Evolutionary conservation across 2,888 invertebrate species (phyloP), one percentile per base, ranked within the genome.

Genomic region (Stenurella melanura): DNA sequence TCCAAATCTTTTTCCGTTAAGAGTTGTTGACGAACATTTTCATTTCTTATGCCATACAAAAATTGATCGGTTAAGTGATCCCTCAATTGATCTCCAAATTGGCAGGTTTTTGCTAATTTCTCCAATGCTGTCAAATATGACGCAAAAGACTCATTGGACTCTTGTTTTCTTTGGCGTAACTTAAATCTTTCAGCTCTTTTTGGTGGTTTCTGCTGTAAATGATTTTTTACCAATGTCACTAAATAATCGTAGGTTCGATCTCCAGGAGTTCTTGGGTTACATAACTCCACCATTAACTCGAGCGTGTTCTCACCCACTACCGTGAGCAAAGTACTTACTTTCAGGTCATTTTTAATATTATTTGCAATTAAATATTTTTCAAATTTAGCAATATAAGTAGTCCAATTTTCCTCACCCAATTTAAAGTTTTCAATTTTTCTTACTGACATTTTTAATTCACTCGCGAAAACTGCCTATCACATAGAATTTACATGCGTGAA

Each of bases 331-430:
- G 42, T 61, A 56, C 26, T 26, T 57, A 57, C 70, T 42, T 75
- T 70, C 30, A 56, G 63, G 12, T 63, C 64, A 7, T 42, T 64
- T 63, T 75, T 63, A 17, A 64, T 61, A 34, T 42, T 70, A 71
- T 71, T 71, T 61, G 56, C 66, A 30, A 60, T 66, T 56, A 70
- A 71, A 42, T 76, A 71, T n/a, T 75, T 54, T 58, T 75, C 71
- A n/a, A 75, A 50, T 38, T 71, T 58, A 12, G 57, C 21, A 10
- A 67, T 57, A 66, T 67, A 73, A 17, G 73, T 67, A 30, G 50
- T 38, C 73, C 67, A 73, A 21, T 66, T 66, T 26, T 18, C 42
- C 26, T 66, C 67, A 58, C 58, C 66, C 12, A 66, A 66, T 66
- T 73, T 73, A 66, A 58, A 73, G 18, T 38, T 18, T 42, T 38